A percentile compares a stretch with the other conserved stretches of the same genome.
Evolutionary conservation across 2,888 invertebrate species (phyloP).

Genomic region (Pyrochroa serraticornis): DNA sequence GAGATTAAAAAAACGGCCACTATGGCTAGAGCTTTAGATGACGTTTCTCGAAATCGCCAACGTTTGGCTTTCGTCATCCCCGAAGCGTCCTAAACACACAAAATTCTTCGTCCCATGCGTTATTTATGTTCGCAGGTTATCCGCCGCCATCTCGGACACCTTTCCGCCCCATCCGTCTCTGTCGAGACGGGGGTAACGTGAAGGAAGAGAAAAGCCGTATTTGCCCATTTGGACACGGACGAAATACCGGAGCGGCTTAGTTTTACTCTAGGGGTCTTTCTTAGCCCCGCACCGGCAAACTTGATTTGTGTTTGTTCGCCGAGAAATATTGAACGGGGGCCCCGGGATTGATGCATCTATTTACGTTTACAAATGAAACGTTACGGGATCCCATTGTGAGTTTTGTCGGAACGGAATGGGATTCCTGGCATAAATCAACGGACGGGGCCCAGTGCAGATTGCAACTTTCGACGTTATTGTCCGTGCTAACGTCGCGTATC

Average conservation of each 20-base stretch:
- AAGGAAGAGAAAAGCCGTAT: conserved; percentile 30
- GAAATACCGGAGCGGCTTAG: conserved; percentile 22
- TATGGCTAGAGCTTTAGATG: too few species aligned
- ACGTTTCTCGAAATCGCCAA: too few species aligned
- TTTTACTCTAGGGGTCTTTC: conserved; percentile 26
- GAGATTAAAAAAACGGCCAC: too few species aligned
- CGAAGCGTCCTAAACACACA: conserved; percentile 36
- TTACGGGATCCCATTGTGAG: conserved; percentile 26
- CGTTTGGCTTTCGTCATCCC: conserved; percentile 17
- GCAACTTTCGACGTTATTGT: conserved; percentile 21
- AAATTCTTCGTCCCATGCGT: conserved; percentile 27
- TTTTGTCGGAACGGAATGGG: conserved; percentile 23
- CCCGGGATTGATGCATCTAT: conserved; percentile 38
- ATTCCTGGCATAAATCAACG: conserved; percentile 28
- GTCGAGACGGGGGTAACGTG: conserved; percentile 24
- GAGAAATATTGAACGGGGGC: conserved; percentile 31
- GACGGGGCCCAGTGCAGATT: conserved; percentile 11
- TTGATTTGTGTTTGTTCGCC: conserved; percentile 36
- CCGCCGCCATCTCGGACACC: conserved; percentile 40
- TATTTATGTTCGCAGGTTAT: conserved; percentile 42
- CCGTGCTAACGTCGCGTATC: too few species aligned
- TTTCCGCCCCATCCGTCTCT: conserved; percentile 34
- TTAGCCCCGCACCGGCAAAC: conserved; percentile 21
- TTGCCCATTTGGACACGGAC: conserved; percentile 29
- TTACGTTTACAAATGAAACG: conserved; percentile 38